These are phyloP conservation scores for Harpagus bidentatus DNA, from an alignment of 2,113 vertebrate genomes.

Conservation along the genomic window DNA sequence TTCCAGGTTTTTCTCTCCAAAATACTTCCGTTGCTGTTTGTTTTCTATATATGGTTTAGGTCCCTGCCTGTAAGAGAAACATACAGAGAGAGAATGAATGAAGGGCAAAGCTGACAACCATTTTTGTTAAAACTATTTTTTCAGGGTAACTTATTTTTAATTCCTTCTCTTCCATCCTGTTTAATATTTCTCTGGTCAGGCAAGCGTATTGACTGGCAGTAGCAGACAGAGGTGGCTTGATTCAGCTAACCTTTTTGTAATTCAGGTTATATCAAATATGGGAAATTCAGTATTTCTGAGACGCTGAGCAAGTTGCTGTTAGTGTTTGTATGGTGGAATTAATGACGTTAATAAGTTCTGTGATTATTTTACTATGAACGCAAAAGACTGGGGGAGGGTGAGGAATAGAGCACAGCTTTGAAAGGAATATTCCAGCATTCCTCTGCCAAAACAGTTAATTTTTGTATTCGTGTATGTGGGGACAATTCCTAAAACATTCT, in stretches of 20 bases:
- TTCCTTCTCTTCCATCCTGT: neutral
- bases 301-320: neutral
- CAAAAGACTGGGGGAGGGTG: neutral
- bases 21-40: neutral
- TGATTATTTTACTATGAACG: neutral
- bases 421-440: neutral
- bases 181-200: neutral
- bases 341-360: neutral
- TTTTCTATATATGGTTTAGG: neutral
- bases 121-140: neutral
- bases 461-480: neutral
- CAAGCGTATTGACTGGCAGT: neutral
- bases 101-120: rapidly evolving
- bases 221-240: neutral
- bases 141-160: neutral
- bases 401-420: neutral
- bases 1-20: neutral
- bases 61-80: neutral
- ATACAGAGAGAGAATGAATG: neutral
- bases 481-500: neutral
- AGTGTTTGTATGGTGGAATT: neutral
- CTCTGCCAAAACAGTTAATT: neutral
- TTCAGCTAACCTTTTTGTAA: neutral
- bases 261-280: neutral
- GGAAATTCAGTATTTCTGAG: neutral